Evolutionary conservation across 1,140 invertebrate species (phyloP).

Genomic region (Coelopa frigida): DNA sequence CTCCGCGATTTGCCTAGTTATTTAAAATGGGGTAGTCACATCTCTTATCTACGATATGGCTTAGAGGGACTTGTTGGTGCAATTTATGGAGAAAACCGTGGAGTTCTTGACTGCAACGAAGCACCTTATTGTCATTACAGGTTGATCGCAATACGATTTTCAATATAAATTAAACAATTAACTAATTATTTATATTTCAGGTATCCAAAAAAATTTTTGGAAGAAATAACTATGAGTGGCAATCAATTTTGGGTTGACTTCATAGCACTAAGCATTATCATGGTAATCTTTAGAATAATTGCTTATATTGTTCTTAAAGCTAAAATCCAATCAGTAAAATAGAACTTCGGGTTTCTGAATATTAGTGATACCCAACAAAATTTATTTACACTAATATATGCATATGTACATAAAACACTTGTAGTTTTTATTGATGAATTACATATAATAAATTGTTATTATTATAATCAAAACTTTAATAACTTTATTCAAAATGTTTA

Average conservation of each 20-base stretch:
- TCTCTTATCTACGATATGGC: slow-evolving; percentile 81
- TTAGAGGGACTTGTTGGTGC: slow-evolving; percentile 77
- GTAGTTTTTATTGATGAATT: slow-evolving; percentile 38
- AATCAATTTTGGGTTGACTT: slow-evolving; percentile 81
- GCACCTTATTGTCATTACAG: slow-evolving; percentile 66
- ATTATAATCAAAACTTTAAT: not conserved
- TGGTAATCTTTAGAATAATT: slow-evolving; percentile 61
- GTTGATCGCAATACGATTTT: slow-evolving; percentile 31
- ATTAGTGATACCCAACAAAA: not conserved
- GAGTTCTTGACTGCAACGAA: slow-evolving; percentile 55
- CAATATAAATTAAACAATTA: not conserved
- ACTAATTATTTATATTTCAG: slow-evolving; percentile 32
- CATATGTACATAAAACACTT: not conserved
- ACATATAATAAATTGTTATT: slow-evolving; percentile 41
- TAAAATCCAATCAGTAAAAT: slow-evolving; percentile 38
- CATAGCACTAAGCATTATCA: slow-evolving; percentile 60
- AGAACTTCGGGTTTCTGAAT: not conserved
- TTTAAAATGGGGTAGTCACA: slow-evolving; percentile 78
- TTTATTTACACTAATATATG: not conserved
- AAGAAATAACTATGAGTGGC: slow-evolving; percentile 69
- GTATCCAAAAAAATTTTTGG: slow-evolving; percentile 64
- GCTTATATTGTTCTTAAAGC: slow-evolving; percentile 68
- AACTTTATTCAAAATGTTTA: not conserved
- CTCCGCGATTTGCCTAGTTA: slow-evolving; percentile 69
- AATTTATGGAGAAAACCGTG: slow-evolving; percentile 71